phyloP scores from a whole-genome alignment of 2,113 vertebrate species.

The Scomber colias region DNA sequence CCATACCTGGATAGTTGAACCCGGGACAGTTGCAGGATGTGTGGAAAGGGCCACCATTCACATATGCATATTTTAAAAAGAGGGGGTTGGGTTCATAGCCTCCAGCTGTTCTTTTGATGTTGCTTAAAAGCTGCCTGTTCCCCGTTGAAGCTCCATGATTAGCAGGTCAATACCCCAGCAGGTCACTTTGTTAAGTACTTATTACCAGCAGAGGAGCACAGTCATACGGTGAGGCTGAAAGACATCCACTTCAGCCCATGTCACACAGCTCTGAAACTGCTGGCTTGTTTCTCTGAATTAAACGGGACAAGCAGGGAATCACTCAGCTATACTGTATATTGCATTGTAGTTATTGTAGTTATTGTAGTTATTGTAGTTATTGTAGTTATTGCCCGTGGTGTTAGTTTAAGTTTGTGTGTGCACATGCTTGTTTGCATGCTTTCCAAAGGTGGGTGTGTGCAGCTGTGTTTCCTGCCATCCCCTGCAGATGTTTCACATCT shows the following conservation, averaged over 20 bases:
- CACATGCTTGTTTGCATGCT: slow-evolving; percentile 20
- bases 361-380: slow-evolving; percentile 14
- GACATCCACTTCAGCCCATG: slow-evolving; percentile 17
- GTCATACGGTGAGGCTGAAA: slow-evolving; percentile 31
- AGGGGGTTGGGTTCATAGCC: slow-evolving; percentile 41
- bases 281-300: slow-evolving; percentile 14
- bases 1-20: slow-evolving; percentile 2
- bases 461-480: slow-evolving; percentile 49
- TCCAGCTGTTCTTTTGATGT: slow-evolving; percentile 74
- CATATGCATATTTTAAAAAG: slow-evolving; percentile 47
- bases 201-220: slow-evolving; percentile 61
- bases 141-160: slow-evolving; percentile 67
- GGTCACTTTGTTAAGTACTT: slow-evolving; percentile 72
- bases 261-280: slow-evolving; percentile 1
- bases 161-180: slow-evolving; percentile 77
- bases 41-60: slow-evolving; percentile 12
- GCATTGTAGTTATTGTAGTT: background rate
- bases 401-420: background rate
- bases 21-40: slow-evolving; percentile 12
- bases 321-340: background rate
- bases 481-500: slow-evolving; percentile 66
- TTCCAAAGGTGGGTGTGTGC: slow-evolving; percentile 29
- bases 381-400: background rate
- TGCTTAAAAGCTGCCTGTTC: slow-evolving; percentile 70
- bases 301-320: background rate